phyloP scores from a whole-genome alignment of 1,140 invertebrate species.

The Apis laboriosa region DNA sequence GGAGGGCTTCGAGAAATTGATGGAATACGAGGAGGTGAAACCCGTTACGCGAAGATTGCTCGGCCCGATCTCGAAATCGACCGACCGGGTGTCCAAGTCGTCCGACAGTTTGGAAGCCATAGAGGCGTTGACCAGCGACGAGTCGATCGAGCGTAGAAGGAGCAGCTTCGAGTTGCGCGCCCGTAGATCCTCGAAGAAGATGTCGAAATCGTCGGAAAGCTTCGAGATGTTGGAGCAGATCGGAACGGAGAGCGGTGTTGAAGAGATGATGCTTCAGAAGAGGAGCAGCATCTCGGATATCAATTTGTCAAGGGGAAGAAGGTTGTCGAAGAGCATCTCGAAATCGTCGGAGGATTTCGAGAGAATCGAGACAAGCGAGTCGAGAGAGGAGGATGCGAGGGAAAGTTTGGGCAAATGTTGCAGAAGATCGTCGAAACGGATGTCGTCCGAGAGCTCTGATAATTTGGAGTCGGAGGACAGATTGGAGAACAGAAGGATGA shows the following conservation, averaged over 20 bases:
- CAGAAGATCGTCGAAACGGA: slow-evolving; percentile 57
- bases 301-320: slow-evolving; percentile 66
- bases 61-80: slow-evolving; percentile 68
- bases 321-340: slow-evolving; percentile 62
- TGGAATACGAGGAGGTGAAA: slow-evolving; percentile 65
- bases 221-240: slow-evolving; percentile 69
- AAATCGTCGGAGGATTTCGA: slow-evolving; percentile 75
- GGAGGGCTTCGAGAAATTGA: slow-evolving; percentile 72
- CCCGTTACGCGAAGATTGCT: slow-evolving; percentile 63
- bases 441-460: slow-evolving; percentile 76
- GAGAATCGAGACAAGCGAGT: slow-evolving; percentile 59
- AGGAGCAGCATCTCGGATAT: slow-evolving; percentile 75
- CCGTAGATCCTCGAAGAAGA: slow-evolving; percentile 63
- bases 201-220: slow-evolving; percentile 78
- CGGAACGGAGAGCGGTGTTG: slow-evolving; percentile 9
- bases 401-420: slow-evolving; percentile 31
- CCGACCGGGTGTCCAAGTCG: slow-evolving; percentile 72
- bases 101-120: slow-evolving; percentile 75
- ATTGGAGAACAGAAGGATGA: slow-evolving; percentile 64
- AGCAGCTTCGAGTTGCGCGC: slow-evolving; percentile 72
- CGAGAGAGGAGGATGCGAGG: slow-evolving; percentile 32
- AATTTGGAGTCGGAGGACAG: slow-evolving; percentile 73
- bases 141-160: slow-evolving; percentile 73
- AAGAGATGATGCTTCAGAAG: slow-evolving; percentile 65
- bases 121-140: slow-evolving; percentile 69